Evolutionary conservation across 2,113 vertebrate genomes (phyloP), one percentile per base, ranked within the genome.

Genomic region (Microcebus lehilahytsara): DNA sequence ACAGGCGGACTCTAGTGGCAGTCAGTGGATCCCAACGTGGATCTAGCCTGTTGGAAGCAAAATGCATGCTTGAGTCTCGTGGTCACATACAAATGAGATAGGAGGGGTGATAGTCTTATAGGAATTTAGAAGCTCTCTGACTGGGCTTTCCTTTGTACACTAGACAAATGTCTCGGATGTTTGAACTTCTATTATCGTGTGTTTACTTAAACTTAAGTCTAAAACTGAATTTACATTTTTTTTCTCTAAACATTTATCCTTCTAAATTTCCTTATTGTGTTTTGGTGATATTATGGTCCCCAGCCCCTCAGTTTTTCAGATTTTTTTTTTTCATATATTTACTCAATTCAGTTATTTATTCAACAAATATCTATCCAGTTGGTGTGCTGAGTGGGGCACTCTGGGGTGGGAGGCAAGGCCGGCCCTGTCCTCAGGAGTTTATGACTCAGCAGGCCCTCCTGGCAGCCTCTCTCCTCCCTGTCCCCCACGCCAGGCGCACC

Each of bases 21-120:
- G 51, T 46, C 72, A 81, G 53, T 14, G 3, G 37, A 14, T 72
- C 72, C 83, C 84, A 72, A 27, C 10, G 62, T 7, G 34, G 66
- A 66, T 37, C 53, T 58, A 66, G 7, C 74, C 88, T 97, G 85
- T 96, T 62, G n/a, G 91, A 93, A 89, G 4, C 13, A 92, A 4
- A 85, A 79, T 13, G 37, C 58, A 30, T 13, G 49, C 72, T 85
- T 93, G 30, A 93, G 81, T 80, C 32, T 40, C 71, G 8, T 74
- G 37, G 69, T 80, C 56, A 64, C 12, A 40, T 13, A 30, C 49
- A 69, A 53, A 69, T 19, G 4, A 27, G 27, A 84, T 5, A 34
- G 22, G 5, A 69, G 37, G 3, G 20, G 27, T 86, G 27, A 71
- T 49, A 85, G 27, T 6, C 6, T 27, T n/a, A 14, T 1, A 46